A percentile compares a stretch with the other conserved stretches of the same genome.
These are phyloP conservation scores for Perodicticus potto DNA, from an alignment of 2,797 vertebrate species.

Conservation along the genomic window DNA sequence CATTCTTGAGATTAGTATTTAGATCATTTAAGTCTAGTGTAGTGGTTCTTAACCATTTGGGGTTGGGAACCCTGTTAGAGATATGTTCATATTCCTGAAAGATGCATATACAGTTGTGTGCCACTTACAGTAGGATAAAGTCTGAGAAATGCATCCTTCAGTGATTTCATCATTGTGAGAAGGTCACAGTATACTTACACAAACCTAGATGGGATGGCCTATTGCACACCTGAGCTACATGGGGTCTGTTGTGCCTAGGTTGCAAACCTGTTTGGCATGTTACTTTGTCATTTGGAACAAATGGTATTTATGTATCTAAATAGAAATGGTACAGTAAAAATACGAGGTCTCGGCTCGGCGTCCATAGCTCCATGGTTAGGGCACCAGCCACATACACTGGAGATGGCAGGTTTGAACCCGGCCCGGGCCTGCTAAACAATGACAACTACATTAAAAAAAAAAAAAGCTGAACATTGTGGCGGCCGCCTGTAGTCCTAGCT, in stretches of 20 bases:
- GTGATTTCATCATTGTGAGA: not conserved
- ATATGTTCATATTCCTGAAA: not conserved
- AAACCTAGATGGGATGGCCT: not conserved
- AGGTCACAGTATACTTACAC: not conserved
- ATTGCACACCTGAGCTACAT: not conserved
- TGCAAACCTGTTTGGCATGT: not conserved
- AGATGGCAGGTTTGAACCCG: too few relatives aligned
- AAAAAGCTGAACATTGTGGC: too few relatives aligned
- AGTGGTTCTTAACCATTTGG: constrained; percentile 9
- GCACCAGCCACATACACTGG: too few relatives aligned
- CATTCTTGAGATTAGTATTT: constrained; percentile 22
- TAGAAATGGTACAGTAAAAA: not conserved
- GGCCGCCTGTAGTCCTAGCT: too few relatives aligned
- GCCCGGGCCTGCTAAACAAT: too few relatives aligned
- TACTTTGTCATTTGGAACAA: not conserved
- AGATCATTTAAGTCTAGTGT: not conserved
- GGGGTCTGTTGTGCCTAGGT: not conserved
- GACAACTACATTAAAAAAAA: too few relatives aligned
- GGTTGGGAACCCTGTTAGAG: not conserved
- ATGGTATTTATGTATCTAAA: not conserved
- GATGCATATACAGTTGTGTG: not conserved
- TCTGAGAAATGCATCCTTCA: not conserved
- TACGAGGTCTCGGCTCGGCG: not conserved
- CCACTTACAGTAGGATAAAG: not conserved
- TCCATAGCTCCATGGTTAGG: too few relatives aligned